Conservation (phyloP, 2,113 vertebrate species). For the Oplegnathus fasciatus region DNA sequence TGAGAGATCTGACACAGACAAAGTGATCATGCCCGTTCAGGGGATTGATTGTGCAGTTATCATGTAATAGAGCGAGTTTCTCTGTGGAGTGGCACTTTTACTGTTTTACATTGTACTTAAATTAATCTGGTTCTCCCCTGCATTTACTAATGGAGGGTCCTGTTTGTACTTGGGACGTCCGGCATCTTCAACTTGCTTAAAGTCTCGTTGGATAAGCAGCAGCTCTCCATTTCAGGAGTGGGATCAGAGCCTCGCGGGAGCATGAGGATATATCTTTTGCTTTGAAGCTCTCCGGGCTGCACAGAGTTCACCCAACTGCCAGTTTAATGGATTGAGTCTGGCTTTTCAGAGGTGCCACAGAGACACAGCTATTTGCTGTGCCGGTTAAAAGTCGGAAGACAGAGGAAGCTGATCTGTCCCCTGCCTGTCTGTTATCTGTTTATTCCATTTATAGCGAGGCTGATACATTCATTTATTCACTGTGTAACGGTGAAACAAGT, state of each 20-base stretch:
- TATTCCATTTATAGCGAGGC: slow-evolving; percentile 17
- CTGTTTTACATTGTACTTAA: slow-evolving; percentile 33
- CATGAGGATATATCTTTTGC: slow-evolving; percentile 67
- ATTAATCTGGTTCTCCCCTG: slow-evolving; percentile 11
- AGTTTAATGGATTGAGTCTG: slow-evolving; percentile 74
- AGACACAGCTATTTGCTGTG: slow-evolving; percentile 60
- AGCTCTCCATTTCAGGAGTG: slow-evolving; percentile 50
- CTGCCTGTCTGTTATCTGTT: slow-evolving; percentile 5
- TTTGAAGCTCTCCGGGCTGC: slow-evolving; percentile 71
- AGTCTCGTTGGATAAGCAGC: slow-evolving; percentile 55
- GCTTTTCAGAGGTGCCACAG: slow-evolving; percentile 56
- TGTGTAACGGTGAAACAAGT: slow-evolving; percentile 30
- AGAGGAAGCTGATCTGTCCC: slow-evolving; percentile 10
- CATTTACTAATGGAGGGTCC: neutral
- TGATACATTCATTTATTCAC: slow-evolving; percentile 49
- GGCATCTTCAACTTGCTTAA: slow-evolving; percentile 24
- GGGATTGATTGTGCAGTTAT: slow-evolving; percentile 1
- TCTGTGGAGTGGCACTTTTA: slow-evolving; percentile 12
- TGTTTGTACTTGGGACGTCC: slow-evolving; percentile 37
- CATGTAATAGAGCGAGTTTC: slow-evolving; percentile 23
- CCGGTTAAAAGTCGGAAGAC: slow-evolving; percentile 54
- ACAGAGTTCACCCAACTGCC: slow-evolving; percentile 66
- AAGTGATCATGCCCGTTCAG: slow-evolving; percentile 14
- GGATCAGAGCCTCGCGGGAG: slow-evolving; percentile 59
- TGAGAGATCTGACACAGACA: slow-evolving; percentile 26